A percentile compares a stretch with the other conserved stretches of the same genome.
phyloP scores from a whole-genome alignment of 2,888 invertebrate species.

The Koerneria pararmatus region DNA sequence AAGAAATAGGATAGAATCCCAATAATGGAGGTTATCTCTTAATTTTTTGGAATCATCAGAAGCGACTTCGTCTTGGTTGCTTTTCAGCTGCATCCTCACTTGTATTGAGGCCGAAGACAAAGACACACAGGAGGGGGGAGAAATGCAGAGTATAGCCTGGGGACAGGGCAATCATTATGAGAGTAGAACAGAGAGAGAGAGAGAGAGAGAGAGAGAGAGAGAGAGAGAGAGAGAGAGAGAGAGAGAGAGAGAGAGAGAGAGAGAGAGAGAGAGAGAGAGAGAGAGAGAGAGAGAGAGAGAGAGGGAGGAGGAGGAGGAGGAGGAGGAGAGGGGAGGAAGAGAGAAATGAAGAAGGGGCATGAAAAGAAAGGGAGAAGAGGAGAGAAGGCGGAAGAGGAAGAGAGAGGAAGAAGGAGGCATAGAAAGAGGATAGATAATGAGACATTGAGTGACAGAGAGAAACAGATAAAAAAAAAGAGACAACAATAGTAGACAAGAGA shows the following conservation, averaged over 20 bases:
- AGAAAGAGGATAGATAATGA: slow-evolving; percentile 11
- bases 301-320: slow-evolving; percentile 4
- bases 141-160: slow-evolving; percentile 9
- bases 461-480: not conserved
- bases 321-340: slow-evolving; percentile 1
- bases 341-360: slow-evolving; percentile 27
- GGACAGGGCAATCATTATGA: slow-evolving; percentile 8
- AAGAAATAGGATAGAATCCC: too few species aligned
- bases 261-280: not conserved
- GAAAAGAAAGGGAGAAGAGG: slow-evolving; percentile 23
- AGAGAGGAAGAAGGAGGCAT: slow-evolving; percentile 1
- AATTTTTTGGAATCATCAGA: too few species aligned
- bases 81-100: too few species aligned
- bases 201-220: slow-evolving; percentile 9
- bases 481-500: not conserved
- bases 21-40: too few species aligned
- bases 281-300: slow-evolving; percentile 15
- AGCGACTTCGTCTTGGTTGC: too few species aligned
- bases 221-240: not conserved
- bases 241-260: not conserved
- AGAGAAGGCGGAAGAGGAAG: slow-evolving; percentile 6
- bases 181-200: slow-evolving; percentile 1
- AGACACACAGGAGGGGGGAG: slow-evolving; percentile 9
- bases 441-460: not conserved
- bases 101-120: too few species aligned